phyloP scores from a whole-genome alignment of 2,113 vertebrate species.

The Dipodomys spectabilis region DNA sequence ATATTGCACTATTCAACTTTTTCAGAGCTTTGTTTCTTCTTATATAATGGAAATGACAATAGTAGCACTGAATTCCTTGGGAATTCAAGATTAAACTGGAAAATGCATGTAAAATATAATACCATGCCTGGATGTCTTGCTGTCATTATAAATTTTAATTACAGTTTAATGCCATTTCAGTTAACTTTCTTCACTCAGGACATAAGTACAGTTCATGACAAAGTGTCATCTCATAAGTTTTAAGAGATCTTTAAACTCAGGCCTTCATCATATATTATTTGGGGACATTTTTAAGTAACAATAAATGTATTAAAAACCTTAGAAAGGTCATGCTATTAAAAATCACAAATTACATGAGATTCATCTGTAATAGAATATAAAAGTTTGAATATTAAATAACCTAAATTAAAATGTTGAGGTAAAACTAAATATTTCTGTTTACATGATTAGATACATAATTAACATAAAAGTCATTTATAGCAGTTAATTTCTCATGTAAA shows the following conservation, averaged over 20 bases:
- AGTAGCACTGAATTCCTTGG: conserved; percentile 43
- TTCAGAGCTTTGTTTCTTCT: conserved; percentile 20
- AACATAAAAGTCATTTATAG: not conserved
- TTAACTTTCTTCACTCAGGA: conserved; percentile 2
- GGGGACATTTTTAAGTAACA: conserved; percentile 24
- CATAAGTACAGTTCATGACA: not conserved
- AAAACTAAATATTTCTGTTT: not conserved
- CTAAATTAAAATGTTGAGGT: not conserved
- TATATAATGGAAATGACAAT: not conserved
- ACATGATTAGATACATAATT: not conserved
- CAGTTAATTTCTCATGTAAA: not conserved
- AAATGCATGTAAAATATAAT: not conserved
- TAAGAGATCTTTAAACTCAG: not conserved
- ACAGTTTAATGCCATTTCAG: not conserved
- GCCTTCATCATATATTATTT: not conserved
- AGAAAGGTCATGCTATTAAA: not conserved
- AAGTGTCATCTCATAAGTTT: not conserved
- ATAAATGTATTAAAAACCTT: conserved; percentile 20
- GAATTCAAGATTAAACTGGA: conserved; percentile 29
- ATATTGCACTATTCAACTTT: not conserved
- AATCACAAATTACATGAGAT: conserved; percentile 32
- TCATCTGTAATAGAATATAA: not conserved
- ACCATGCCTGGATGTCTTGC: not conserved
- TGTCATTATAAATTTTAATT: conserved; percentile 35
- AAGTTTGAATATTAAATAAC: not conserved